These are phyloP conservation scores for Ornithoptera priamus DNA, from an alignment of 2,888 invertebrate species.

Conservation along the genomic window DNA sequence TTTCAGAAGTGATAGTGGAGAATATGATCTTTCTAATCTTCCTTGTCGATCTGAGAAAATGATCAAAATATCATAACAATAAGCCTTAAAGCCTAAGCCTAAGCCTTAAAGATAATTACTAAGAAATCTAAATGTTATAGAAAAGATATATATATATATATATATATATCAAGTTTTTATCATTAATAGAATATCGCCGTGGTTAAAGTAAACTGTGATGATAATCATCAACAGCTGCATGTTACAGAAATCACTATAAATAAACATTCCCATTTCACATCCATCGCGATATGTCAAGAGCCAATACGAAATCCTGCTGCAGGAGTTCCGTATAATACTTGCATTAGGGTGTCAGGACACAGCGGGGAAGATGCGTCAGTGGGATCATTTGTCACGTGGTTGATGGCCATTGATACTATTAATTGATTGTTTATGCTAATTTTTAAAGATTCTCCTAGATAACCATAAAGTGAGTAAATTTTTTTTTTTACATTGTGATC, in stretches of 20 bases:
- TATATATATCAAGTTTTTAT: neutral
- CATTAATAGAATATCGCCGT: neutral
- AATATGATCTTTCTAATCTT: too few species aligned
- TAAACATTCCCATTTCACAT: neutral
- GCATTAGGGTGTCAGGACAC: constrained; percentile 41
- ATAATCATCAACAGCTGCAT: neutral
- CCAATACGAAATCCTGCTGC: constrained; percentile 1
- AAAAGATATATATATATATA: too few species aligned
- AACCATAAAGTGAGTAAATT: neutral
- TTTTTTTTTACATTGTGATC: too few species aligned
- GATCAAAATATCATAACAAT: too few species aligned
- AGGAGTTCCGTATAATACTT: constrained; percentile 43
- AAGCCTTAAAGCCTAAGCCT: too few species aligned
- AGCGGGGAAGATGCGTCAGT: constrained; percentile 33
- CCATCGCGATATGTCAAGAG: constrained; percentile 9
- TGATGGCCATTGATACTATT: constrained; percentile 11
- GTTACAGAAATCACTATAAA: neutral
- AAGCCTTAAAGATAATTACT: too few species aligned
- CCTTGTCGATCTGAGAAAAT: too few species aligned
- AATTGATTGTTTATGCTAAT: constrained; percentile 17
- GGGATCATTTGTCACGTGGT: constrained; percentile 40
- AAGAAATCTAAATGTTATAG: too few species aligned
- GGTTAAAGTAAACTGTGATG: neutral
- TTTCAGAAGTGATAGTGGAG: too few species aligned
- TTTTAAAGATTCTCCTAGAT: constrained; percentile 33